phyloP scores from a whole-genome alignment of 2,797 vertebrate species.

The Cyclopterus lumpus region DNA sequence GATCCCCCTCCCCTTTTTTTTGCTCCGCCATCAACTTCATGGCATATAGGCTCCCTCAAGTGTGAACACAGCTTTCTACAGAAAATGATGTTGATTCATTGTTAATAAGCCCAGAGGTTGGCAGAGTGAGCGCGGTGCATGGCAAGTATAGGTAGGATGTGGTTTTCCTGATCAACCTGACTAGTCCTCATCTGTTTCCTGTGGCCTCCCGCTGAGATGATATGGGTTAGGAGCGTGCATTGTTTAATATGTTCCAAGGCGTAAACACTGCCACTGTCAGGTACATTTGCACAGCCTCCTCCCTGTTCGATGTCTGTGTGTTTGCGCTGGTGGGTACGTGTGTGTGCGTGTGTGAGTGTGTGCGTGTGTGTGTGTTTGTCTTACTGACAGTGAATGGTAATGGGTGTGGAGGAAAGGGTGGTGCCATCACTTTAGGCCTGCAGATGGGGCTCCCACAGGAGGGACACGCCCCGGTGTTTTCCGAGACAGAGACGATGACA shows the following conservation, averaged over 20 bases:
- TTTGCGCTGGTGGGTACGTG: slow-evolving; percentile 13
- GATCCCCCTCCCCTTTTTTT: slow-evolving; percentile 58
- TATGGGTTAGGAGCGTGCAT: slow-evolving; percentile 71
- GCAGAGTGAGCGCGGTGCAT: slow-evolving; percentile 42
- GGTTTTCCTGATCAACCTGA: slow-evolving; percentile 74
- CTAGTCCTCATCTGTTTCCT: slow-evolving; percentile 81
- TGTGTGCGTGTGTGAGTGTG: slow-evolving; percentile 32
- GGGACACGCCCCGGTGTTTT: slow-evolving; percentile 79
- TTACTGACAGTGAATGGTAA: slow-evolving; percentile 63
- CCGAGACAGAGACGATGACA: slow-evolving; percentile 61
- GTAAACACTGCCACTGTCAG: slow-evolving; percentile 67
- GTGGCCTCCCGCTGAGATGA: slow-evolving; percentile 75
- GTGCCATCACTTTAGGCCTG: slow-evolving; percentile 69
- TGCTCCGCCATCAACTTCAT: slow-evolving; percentile 48
- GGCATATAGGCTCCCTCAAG: slow-evolving; percentile 68
- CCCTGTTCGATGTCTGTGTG: slow-evolving; percentile 38
- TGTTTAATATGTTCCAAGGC: slow-evolving; percentile 80
- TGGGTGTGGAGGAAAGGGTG: slow-evolving; percentile 77
- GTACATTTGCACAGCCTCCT: slow-evolving; percentile 60
- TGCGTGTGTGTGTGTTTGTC: slow-evolving; percentile 42
- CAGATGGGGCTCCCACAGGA: slow-evolving; percentile 80
- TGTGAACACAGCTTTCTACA: slow-evolving; percentile 65
- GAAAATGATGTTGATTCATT: slow-evolving; percentile 76
- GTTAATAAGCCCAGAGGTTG: slow-evolving; percentile 75
- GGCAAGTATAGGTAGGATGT: slow-evolving; percentile 62